Evolutionary conservation across 2,888 invertebrate genomes (phyloP), one percentile per base, ranked within the genome.

Genomic region (Tanaodytes sp.): DNA sequence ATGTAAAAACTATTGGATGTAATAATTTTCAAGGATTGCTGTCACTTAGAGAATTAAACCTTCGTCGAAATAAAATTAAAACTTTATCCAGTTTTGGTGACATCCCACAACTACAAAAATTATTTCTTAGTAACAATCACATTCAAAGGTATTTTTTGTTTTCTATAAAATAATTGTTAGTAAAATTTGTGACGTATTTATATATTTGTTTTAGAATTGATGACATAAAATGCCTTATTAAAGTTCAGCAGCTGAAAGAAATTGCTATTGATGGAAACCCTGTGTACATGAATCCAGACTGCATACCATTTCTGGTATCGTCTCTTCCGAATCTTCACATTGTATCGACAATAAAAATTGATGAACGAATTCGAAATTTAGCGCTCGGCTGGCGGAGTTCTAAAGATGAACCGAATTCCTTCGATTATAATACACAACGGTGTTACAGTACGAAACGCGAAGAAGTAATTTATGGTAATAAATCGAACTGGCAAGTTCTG

Each of bases 401-500:
- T 73, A 93, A 93, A 83, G 94, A 93, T 82, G 88, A 89, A 39
- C 89, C 90, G n/a, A 90, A 89, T 75, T 88, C 90, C 73, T 89
- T 90, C 77, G 90, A 91, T 51, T 86, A 91, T 18, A 88, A 88
- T 36, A 86, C 87, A 42, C 89, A 90, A 74, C 87, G 89, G 9
- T 86, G 86, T 49, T 79, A 86, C 36, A 88, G 87, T 71, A 91
- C 91, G 31, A 88, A 91, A 0, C 87, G 93, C n/a, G 93, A 94
- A 82, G 93, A 94, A 83, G 91, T 93, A 2, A 94, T 94, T 71
- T 91, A 93, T 36, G 94, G 94, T 80, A 94, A 94, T 1, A 89
- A 93, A 72, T 93, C 93, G n/a, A 94, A 93, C 80, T 94, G 94
- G 94, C n/a, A n/a, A n/a, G n/a, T n/a, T n/a, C n/a, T n/a, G n/a